A percentile compares a stretch with the other conserved stretches of the same genome.
These are phyloP conservation scores for Anguilla obscura DNA, from an alignment of 2,797 vertebrate genomes.

Conservation along the genomic window DNA sequence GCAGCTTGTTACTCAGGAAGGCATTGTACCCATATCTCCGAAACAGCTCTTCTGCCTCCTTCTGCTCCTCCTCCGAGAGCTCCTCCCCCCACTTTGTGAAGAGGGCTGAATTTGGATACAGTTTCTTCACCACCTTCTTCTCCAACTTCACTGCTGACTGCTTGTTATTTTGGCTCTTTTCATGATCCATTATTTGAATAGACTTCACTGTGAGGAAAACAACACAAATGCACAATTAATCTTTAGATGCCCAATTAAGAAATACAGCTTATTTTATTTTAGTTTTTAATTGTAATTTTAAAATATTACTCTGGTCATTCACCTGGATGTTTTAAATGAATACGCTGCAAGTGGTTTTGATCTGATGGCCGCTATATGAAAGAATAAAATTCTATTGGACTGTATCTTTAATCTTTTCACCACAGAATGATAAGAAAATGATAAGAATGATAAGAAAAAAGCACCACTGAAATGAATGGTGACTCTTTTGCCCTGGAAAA, in stretches of 20 bases:
- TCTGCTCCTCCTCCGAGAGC: conserved; percentile 82
- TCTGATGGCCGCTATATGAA: too few relatives aligned
- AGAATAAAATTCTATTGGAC: too few relatives aligned
- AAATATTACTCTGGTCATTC: too few relatives aligned
- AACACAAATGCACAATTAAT: neutral
- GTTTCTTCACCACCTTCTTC: conserved; percentile 67
- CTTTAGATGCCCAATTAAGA: neutral
- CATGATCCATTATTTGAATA: conserved; percentile 44
- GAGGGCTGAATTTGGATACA: conserved; percentile 80
- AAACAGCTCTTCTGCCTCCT: conserved; percentile 77
- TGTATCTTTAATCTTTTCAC: too few relatives aligned
- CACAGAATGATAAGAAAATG: too few relatives aligned
- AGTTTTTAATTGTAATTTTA: too few relatives aligned
- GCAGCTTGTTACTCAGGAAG: conserved; percentile 88
- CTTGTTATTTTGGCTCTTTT: neutral
- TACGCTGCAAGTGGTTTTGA: too few relatives aligned
- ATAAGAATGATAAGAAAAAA: too few relatives aligned
- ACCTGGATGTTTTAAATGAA: too few relatives aligned
- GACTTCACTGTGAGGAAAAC: conserved; percentile 49
- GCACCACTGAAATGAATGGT: too few relatives aligned
- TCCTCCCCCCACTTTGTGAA: conserved; percentile 84
- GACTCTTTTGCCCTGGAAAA: too few relatives aligned
- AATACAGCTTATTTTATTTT: neutral
- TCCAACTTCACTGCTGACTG: conserved; percentile 40
- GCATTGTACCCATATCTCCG: conserved; percentile 89